These are phyloP conservation scores for Pelobates cultripes DNA, from an alignment of 2,797 vertebrate genomes.

Conservation along the genomic window DNA sequence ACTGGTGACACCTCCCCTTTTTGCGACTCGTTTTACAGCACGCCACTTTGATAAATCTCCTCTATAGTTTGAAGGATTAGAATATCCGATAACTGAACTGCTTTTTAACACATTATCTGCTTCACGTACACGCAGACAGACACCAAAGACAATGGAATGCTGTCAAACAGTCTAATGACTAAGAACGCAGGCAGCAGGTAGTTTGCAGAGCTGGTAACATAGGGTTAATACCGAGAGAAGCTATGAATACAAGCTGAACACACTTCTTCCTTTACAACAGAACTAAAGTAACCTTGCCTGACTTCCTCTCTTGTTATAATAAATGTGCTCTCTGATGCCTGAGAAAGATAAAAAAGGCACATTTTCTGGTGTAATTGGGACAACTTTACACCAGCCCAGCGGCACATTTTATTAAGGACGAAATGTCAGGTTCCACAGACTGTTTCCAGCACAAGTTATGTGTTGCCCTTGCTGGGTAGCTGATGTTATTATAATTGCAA, in stretches of 20 bases:
- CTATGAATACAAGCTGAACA: neutral
- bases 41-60: no score
- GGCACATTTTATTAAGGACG: conserved; percentile 51
- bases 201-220: neutral
- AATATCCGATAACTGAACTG: neutral
- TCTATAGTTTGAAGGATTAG: no score
- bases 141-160: no score
- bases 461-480: conserved; percentile 33
- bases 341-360: conserved; percentile 50
- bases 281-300: conserved; percentile 45
- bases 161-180: no score
- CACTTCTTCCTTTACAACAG: conserved; percentile 9
- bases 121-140: neutral
- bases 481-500: conserved; percentile 53
- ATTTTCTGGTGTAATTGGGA: conserved; percentile 54
- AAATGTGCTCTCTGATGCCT: conserved; percentile 42
- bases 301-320: conserved; percentile 52
- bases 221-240: conserved; percentile 15
- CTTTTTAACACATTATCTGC: neutral
- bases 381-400: conserved; percentile 51
- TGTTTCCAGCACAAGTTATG: conserved; percentile 49
- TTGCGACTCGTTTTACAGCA: no score
- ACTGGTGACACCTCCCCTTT: no score
- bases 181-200: neutral
- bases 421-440: conserved; percentile 45